A percentile compares a stretch with the other conserved stretches of the same genome.
phyloP scores from a whole-genome alignment of 2,888 invertebrate genomes.

The Cartodere bifasciata region DNA sequence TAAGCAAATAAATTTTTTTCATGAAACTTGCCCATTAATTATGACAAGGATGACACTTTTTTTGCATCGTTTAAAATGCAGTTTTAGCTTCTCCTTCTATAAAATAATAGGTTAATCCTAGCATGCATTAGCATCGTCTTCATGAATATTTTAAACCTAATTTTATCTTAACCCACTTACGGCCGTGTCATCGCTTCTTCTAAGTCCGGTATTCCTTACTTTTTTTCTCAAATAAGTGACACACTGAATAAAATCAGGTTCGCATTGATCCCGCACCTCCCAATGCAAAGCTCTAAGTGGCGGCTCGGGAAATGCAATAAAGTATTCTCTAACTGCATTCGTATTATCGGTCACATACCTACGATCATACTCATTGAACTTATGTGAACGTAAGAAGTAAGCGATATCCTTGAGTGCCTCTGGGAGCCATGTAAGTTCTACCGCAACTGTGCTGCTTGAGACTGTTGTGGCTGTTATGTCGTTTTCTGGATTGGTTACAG shows the following conservation, averaged over 20 bases:
- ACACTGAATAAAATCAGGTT: conserved; percentile 40
- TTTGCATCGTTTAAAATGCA: no score
- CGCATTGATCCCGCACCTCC: conserved; percentile 46
- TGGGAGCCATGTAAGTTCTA: no score
- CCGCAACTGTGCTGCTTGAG: no score
- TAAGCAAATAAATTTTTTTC: no score
- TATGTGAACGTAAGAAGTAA: conserved; percentile 47
- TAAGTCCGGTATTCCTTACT: conserved; percentile 31
- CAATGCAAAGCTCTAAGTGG: conserved; percentile 45
- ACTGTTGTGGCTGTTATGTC: no score
- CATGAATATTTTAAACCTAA: no score
- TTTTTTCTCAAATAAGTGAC: conserved; percentile 40
- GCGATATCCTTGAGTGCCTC: conserved; percentile 44
- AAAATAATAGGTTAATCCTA: no score
- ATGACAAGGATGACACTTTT: no score
- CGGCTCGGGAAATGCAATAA: conserved; percentile 41
- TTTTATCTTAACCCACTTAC: conserved; percentile 2
- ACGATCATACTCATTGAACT: conserved; percentile 52
- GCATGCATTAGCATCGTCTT: no score
- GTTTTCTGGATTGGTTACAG: no score
- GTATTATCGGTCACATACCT: conserved; percentile 27
- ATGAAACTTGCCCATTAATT: no score
- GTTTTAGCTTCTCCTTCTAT: no score
- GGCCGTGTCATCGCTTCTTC: conserved; percentile 39
- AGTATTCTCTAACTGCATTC: conserved; percentile 26